These are phyloP conservation scores for Belonocnema kinseyi DNA, from an alignment of 1,140 invertebrate genomes.

Conservation along the genomic window DNA sequence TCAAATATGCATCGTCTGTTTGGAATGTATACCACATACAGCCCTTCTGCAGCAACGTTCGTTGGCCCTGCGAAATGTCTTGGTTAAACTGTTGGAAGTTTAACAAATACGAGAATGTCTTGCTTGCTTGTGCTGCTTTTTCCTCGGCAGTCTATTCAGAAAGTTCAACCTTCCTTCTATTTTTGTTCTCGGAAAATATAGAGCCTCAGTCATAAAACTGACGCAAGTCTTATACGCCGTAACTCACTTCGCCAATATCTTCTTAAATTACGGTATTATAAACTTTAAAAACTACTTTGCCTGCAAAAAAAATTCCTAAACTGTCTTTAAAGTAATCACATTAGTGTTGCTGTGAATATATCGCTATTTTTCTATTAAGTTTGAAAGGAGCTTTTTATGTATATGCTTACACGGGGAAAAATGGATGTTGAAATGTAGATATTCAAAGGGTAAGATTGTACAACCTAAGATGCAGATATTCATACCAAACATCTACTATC, in stretches of 20 bases:
- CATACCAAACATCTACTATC: too few relatives aligned
- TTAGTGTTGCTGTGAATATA: too few relatives aligned
- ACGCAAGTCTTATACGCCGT: neutral
- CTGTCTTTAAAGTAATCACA: too few relatives aligned
- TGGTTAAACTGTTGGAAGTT: slow-evolving; percentile 27
- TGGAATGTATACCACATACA: slow-evolving; percentile 1
- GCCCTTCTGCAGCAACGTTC: neutral
- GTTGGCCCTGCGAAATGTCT: slow-evolving; percentile 13
- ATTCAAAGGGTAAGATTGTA: too few relatives aligned
- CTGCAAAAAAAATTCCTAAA: too few relatives aligned
- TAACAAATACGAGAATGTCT: slow-evolving; percentile 21
- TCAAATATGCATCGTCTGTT: slow-evolving; percentile 18
- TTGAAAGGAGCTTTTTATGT: too few relatives aligned
- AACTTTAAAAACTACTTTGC: neutral
- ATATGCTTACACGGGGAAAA: too few relatives aligned
- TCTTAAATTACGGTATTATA: slow-evolving; percentile 5
- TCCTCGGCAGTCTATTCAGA: slow-evolving; percentile 18
- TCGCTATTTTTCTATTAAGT: too few relatives aligned
- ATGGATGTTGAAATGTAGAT: too few relatives aligned
- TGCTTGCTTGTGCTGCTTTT: slow-evolving; percentile 19
- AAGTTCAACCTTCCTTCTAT: slow-evolving; percentile 22
- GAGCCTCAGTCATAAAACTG: slow-evolving; percentile 5
- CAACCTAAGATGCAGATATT: too few relatives aligned
- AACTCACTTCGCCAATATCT: slow-evolving; percentile 12
- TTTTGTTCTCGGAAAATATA: slow-evolving; percentile 12